Percentiles rank a stretch among this genome's conserved stretches.
Evolutionary conservation across 2,888 invertebrate species (phyloP).

Genomic region (Polyommatus iphigenia): DNA sequence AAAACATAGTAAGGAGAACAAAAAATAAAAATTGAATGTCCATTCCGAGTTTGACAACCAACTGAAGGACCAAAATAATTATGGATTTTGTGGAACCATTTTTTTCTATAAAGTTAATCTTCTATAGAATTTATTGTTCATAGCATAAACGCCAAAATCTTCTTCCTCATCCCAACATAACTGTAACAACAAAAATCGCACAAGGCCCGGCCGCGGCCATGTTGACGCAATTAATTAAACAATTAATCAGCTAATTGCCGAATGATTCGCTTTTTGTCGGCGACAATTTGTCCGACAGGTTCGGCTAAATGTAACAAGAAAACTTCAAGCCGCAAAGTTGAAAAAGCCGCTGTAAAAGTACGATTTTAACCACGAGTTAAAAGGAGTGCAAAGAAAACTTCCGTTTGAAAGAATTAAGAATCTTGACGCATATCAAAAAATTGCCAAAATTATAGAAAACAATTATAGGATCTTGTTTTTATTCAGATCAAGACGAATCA

Average conservation of each 20-base stretch:
- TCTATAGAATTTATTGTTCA: too few species aligned
- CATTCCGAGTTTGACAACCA: too few species aligned
- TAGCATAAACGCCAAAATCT: slow-evolving; percentile 29
- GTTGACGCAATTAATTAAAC: slow-evolving; percentile 75
- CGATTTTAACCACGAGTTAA: background rate
- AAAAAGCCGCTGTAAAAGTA: background rate
- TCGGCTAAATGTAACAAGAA: slow-evolving; percentile 49
- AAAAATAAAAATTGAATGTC: too few species aligned
- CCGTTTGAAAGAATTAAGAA: background rate
- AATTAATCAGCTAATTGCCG: slow-evolving; percentile 77
- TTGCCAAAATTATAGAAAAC: background rate
- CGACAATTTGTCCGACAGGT: slow-evolving; percentile 60
- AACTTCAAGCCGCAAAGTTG: slow-evolving; percentile 38
- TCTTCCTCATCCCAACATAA: slow-evolving; percentile 40
- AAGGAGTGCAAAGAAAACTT: background rate
- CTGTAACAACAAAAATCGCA: slow-evolving; percentile 41
- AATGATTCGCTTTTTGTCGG: slow-evolving; percentile 72
- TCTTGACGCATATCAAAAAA: background rate
- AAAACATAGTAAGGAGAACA: too few species aligned
- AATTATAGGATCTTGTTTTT: background rate
- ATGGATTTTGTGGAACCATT: too few species aligned
- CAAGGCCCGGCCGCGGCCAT: slow-evolving; percentile 50
- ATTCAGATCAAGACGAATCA: too few species aligned
- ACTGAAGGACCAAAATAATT: too few species aligned
- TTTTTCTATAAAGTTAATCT: too few species aligned